phyloP scores from a whole-genome alignment of 2,113 vertebrate genomes.

The Acanthisitta chloris region DNA sequence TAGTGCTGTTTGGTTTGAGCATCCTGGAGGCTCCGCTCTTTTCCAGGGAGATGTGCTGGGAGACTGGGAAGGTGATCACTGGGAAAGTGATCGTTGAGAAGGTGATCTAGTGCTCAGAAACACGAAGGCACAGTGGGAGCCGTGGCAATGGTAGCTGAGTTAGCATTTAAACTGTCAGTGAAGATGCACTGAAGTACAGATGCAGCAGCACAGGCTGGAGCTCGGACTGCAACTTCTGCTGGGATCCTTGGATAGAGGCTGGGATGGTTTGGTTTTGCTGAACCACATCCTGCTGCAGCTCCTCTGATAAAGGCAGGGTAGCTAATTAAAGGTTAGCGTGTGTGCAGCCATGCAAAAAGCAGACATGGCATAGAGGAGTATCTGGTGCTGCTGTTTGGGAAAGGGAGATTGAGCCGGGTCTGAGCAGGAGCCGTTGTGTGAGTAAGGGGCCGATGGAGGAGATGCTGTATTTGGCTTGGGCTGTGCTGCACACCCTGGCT shows the following conservation, averaged over 20 bases:
- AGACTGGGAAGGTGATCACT: background rate
- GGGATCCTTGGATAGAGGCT: background rate
- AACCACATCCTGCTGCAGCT: conserved; percentile 38
- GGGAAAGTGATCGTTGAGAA: background rate
- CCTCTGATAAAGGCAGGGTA: background rate
- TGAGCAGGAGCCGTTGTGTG: fast-evolving
- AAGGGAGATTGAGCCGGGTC: background rate
- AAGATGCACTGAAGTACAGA: background rate
- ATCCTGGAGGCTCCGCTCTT: background rate
- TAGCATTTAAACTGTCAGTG: background rate
- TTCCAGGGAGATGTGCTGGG: background rate
- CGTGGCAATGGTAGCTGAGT: background rate
- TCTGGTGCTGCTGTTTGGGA: background rate
- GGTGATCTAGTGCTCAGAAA: background rate
- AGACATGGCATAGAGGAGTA: fast-evolving
- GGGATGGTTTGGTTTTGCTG: background rate
- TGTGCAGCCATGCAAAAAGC: background rate
- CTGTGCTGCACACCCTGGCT: background rate
- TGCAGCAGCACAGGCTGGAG: background rate
- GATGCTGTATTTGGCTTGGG: background rate
- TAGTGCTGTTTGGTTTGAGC: background rate
- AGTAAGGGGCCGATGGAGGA: background rate
- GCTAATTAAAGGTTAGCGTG: background rate
- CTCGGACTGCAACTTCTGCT: background rate
- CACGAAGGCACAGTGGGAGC: background rate